A percentile compares a stretch with the other conserved stretches of the same genome.
Conservation (phyloP, 2,888 invertebrate genomes). For the Podotricha telesiphe region DNA sequence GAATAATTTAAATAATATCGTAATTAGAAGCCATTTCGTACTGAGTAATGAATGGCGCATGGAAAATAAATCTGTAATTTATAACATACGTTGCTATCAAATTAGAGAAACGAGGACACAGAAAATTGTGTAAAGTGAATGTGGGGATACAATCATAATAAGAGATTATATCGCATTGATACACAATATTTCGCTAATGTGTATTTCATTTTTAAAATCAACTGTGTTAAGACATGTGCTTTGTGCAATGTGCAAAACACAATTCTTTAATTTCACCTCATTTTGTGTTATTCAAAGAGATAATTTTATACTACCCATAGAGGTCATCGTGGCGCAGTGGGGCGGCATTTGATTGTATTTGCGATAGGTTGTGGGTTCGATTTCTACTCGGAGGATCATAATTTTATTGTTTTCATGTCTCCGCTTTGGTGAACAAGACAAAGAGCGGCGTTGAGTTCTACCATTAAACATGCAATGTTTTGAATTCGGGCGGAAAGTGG, state of each 20-base stretch:
- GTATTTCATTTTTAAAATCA: background rate
- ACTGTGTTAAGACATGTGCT: background rate
- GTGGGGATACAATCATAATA: background rate
- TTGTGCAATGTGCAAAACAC: background rate
- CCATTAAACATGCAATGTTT: too few relatives aligned
- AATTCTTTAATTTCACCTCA: background rate
- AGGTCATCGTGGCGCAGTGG: too few relatives aligned
- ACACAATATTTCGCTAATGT: background rate
- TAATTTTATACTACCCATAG: too few relatives aligned
- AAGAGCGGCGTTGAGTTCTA: too few relatives aligned
- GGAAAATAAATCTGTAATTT: conserved; percentile 21
- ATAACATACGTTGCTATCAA: conserved; percentile 1
- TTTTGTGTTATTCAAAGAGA: background rate
- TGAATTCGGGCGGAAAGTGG: too few relatives aligned
- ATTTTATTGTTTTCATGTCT: too few relatives aligned
- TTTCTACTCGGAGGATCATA: too few relatives aligned
- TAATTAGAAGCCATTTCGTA: conserved; percentile 40
- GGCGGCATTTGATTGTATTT: too few relatives aligned
- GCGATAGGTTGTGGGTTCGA: too few relatives aligned
- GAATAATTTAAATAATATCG: conserved; percentile 45
- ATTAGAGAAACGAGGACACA: conserved; percentile 11
- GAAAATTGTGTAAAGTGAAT: background rate
- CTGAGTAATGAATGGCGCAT: conserved; percentile 29
- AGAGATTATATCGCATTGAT: background rate
- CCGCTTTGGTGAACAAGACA: too few relatives aligned